Evolutionary conservation across 2,888 invertebrate genomes (phyloP).

Genomic region (Limenitis camilla): DNA sequence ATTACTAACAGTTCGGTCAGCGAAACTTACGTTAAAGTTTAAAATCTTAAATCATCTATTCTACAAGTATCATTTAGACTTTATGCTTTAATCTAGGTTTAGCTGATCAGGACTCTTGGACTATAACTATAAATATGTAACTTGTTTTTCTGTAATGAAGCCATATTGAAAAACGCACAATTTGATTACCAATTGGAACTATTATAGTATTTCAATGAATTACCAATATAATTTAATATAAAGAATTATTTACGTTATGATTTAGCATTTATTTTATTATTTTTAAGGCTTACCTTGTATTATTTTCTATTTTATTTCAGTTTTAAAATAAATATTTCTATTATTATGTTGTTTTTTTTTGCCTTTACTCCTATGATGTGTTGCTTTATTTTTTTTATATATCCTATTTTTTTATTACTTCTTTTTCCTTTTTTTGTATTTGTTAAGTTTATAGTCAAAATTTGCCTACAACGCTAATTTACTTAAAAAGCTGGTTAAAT

Average conservation of each 20-base stretch:
- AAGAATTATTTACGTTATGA: constrained; percentile 4
- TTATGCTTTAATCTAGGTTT: too few relatives aligned
- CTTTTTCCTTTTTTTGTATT: neutral
- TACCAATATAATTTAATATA: constrained; percentile 9
- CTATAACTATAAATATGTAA: too few relatives aligned
- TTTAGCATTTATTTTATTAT: constrained; percentile 13
- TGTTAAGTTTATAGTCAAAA: neutral
- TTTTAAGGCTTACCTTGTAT: constrained; percentile 31
- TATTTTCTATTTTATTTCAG: constrained; percentile 40
- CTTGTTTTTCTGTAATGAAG: constrained; percentile 5
- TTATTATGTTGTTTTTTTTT: constrained; percentile 18
- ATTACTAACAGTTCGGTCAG: too few relatives aligned
- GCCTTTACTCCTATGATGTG: constrained; percentile 6
- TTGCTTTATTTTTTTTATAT: constrained; percentile 18
- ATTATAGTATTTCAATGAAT: constrained; percentile 15
- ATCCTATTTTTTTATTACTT: neutral
- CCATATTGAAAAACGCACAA: neutral
- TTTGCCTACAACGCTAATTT: too few relatives aligned
- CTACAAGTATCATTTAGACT: too few relatives aligned
- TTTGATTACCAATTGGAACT: constrained; percentile 16
- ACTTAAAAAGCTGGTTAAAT: too few relatives aligned
- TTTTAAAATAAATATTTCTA: constrained; percentile 31
- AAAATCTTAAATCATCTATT: too few relatives aligned
- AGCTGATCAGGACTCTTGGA: too few relatives aligned
- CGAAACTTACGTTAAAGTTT: too few relatives aligned